A percentile compares a stretch with the other conserved stretches of the same genome.
Conservation (phyloP, 2,888 invertebrate genomes). For the Lasioglossum lativentre region DNA sequence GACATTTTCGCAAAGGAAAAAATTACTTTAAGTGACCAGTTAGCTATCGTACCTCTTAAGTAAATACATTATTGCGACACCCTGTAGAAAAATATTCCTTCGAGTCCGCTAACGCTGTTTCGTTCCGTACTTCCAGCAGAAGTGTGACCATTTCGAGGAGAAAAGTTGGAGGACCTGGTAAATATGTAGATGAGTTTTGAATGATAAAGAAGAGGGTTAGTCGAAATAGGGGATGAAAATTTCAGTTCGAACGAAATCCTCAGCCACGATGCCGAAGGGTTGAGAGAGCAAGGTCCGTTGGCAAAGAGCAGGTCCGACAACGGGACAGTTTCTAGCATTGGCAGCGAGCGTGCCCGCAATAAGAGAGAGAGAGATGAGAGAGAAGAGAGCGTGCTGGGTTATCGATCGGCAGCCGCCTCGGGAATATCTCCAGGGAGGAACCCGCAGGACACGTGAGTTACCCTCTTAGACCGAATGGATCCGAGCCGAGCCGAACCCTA, state of each 20-base stretch:
- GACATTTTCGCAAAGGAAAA: no score
- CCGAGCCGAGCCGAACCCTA: constrained; percentile 39
- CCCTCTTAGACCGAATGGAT: constrained; percentile 46
- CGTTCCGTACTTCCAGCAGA: no score
- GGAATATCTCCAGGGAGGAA: constrained; percentile 65
- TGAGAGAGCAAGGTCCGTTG: not conserved
- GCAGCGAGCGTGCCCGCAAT: constrained; percentile 26
- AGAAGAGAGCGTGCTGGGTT: constrained; percentile 23
- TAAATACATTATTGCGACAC: no score
- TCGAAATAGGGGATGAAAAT: not conserved
- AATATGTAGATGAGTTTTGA: no score
- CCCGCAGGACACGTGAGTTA: constrained; percentile 62
- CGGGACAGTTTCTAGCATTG: not conserved
- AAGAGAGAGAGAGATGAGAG: not conserved
- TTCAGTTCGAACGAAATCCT: not conserved
- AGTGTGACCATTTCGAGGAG: no score
- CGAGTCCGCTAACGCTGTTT: no score
- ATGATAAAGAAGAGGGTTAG: no score
- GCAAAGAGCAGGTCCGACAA: not conserved
- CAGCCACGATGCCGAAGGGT: not conserved
- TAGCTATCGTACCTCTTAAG: no score
- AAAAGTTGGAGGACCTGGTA: no score
- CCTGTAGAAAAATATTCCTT: no score
- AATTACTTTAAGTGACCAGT: no score
- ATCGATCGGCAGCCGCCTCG: constrained; percentile 63